phyloP scores from a whole-genome alignment of 2,888 invertebrate species.

The Neoaliturus tenellus region DNA sequence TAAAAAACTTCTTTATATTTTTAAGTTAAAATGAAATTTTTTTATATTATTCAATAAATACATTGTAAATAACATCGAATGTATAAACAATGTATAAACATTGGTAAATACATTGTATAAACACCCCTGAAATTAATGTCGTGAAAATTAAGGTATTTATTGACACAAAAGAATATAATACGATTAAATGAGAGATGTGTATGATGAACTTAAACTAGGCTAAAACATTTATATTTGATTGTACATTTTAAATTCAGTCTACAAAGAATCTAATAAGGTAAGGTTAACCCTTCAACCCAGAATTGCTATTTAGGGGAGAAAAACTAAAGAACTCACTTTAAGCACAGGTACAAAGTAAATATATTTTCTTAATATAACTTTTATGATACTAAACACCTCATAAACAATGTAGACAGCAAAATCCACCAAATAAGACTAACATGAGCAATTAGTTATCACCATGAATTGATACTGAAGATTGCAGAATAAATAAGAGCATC shows the following conservation, averaged over 20 bases:
- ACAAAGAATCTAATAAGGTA: not conserved
- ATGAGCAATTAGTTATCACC: too few relatives aligned
- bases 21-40: too few relatives aligned
- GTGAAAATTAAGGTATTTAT: too few relatives aligned
- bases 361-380: slow-evolving; percentile 1
- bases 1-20: too few relatives aligned
- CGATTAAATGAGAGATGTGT: not conserved
- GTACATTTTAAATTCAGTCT: not conserved
- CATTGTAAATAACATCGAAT: too few relatives aligned
- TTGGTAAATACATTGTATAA: too few relatives aligned
- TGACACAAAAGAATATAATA: not conserved
- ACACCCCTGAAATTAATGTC: too few relatives aligned
- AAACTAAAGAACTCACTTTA: not conserved
- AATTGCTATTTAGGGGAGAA: not conserved
- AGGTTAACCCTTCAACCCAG: slow-evolving; percentile 32
- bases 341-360: slow-evolving; percentile 49
- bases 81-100: too few relatives aligned
- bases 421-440: not conserved
- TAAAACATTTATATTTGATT: not conserved
- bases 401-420: not conserved
- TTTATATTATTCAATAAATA: too few relatives aligned
- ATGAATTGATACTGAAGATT: too few relatives aligned
- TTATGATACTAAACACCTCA: not conserved
- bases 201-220: not conserved
- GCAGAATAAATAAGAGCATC: too few relatives aligned